A percentile compares a stretch with the other conserved stretches of the same genome.
These are phyloP conservation scores for Anthrax anthrax DNA, from an alignment of 2,888 invertebrate genomes.

Conservation along the genomic window DNA sequence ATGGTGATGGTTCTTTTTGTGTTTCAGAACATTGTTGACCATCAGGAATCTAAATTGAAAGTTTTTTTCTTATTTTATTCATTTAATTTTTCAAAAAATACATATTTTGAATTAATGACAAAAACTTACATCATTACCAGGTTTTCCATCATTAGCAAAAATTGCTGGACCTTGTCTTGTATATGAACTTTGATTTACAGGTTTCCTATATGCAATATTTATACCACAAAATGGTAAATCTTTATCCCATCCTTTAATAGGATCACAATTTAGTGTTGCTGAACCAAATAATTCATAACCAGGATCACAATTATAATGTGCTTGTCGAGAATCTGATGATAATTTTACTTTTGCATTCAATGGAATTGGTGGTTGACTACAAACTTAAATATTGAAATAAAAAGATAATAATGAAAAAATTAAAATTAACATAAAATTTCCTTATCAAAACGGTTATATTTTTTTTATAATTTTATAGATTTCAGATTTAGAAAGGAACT, in stretches of 20 bases:
- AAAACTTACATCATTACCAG: constrained; percentile 40
- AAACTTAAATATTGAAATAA: constrained; percentile 29
- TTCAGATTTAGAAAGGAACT: background rate
- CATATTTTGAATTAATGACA: no score
- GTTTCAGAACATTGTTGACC: constrained; percentile 82
- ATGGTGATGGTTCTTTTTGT: constrained; percentile 75
- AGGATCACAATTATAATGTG: constrained; percentile 71
- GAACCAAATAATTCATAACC: constrained; percentile 81
- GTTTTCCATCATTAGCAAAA: constrained; percentile 78
- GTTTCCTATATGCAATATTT: constrained; percentile 72
- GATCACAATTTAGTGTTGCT: constrained; percentile 51
- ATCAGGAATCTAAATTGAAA: constrained; percentile 60
- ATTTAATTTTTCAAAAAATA: no score
- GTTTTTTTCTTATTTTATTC: background rate
- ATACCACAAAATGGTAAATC: constrained; percentile 81
- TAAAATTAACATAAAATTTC: no score
- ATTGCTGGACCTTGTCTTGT: constrained; percentile 68
- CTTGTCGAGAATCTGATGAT: constrained; percentile 45
- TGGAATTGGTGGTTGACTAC: constrained; percentile 77
- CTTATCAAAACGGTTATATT: no score
- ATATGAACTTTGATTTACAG: constrained; percentile 81
- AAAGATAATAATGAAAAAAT: no score
- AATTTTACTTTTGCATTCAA: constrained; percentile 57
- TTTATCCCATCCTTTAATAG: constrained; percentile 61
- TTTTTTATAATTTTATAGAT: no score